Conservation (phyloP, 1,140 invertebrate species). For the Bombus pyrosoma region DNA sequence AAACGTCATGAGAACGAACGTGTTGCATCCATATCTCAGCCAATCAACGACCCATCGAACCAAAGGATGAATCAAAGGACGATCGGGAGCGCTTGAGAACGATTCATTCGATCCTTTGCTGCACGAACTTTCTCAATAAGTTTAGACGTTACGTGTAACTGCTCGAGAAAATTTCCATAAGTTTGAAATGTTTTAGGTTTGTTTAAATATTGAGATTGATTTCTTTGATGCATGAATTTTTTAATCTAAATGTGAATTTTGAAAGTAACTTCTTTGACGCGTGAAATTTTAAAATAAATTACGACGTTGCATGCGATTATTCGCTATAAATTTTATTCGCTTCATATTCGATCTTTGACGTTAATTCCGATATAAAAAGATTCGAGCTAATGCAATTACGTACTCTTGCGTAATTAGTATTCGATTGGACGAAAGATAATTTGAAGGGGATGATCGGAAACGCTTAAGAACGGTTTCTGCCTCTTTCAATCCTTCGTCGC, state of each 20-base stretch:
- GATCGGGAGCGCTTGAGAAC: background rate
- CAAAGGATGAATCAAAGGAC: slow-evolving; percentile 6
- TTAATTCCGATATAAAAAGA: background rate
- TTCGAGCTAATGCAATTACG: background rate
- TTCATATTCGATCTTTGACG: background rate
- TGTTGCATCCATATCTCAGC: background rate
- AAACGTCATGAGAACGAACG: background rate
- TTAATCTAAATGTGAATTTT: background rate
- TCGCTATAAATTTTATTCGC: too few relatives aligned
- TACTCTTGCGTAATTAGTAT: background rate
- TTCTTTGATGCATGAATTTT: background rate
- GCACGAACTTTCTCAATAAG: background rate
- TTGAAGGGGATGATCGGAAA: background rate
- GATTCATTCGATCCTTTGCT: background rate
- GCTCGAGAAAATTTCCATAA: too few relatives aligned
- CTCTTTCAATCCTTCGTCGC: background rate
- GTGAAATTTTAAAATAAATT: too few relatives aligned
- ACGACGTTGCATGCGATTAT: too few relatives aligned
- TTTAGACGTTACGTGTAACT: background rate
- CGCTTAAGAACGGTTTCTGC: background rate
- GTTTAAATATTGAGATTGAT: too few relatives aligned
- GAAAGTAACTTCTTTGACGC: background rate
- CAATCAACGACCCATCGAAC: background rate
- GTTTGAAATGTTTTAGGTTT: too few relatives aligned
- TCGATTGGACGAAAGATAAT: background rate